These are phyloP conservation scores for Pseudococcus viburni DNA, from an alignment of 2,888 invertebrate genomes.

Conservation along the genomic window DNA sequence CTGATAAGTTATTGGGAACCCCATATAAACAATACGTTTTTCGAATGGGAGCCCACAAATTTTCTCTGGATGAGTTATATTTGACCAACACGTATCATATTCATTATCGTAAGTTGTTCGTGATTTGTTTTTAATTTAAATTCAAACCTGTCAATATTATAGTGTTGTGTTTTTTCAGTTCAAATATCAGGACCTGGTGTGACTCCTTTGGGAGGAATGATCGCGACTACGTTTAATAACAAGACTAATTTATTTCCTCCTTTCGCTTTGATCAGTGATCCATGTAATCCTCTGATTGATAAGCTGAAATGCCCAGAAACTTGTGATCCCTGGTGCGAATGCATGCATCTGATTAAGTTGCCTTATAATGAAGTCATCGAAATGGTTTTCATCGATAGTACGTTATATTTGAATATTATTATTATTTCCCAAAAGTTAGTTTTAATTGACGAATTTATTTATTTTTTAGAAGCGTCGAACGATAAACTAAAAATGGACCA, in stretches of 20 bases:
- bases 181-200: not conserved
- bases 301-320: conserved; percentile 20
- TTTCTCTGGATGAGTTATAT: not conserved
- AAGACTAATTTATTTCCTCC: conserved; percentile 74
- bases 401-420: not conserved
- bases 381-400: conserved; percentile 80
- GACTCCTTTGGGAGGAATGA: not conserved
- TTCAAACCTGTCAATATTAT: not conserved
- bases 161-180: not conserved
- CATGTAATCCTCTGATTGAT: not conserved
- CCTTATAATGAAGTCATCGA: conserved; percentile 80
- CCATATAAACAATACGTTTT: no score
- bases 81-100: not conserved
- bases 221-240: not conserved
- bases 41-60: not conserved
- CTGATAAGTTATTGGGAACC: not conserved
- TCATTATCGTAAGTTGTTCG: not conserved
- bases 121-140: not conserved
- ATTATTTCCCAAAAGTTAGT: no score
- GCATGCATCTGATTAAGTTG: conserved; percentile 80
- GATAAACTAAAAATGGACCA: not conserved
- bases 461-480: not conserved
- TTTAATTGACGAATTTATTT: not conserved
- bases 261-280: conserved; percentile 79
- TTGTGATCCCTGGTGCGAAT: conserved; percentile 74